Conservation (phyloP, 2,113 vertebrate genomes). For the Petromus typicus region DNA sequence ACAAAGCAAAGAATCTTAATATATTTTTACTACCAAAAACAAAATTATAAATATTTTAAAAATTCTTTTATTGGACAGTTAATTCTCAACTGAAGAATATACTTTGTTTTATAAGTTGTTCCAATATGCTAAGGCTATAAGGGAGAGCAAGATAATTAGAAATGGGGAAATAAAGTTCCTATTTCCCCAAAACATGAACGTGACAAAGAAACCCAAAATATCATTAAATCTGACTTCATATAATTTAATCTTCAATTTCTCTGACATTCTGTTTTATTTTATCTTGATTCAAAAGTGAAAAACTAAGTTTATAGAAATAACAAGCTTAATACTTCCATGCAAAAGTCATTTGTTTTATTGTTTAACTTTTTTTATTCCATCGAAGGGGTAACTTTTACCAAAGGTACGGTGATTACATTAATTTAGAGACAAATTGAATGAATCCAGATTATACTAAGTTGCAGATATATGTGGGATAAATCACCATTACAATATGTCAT, state of each 20-base stretch:
- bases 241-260: slow-evolving; percentile 34
- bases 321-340: not conserved
- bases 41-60: slow-evolving; percentile 44
- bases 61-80: not conserved
- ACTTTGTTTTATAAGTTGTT: slow-evolving; percentile 12
- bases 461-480: not conserved
- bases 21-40: not conserved
- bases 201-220: not conserved
- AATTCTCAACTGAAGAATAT: not conserved
- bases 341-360: not conserved
- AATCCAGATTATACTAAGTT: not conserved
- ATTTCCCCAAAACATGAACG: not conserved
- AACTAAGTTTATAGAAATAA: not conserved
- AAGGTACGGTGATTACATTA: not conserved
- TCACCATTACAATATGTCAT: not conserved
- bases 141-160: not conserved
- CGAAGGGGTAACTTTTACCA: slow-evolving; percentile 1
- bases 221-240: not conserved
- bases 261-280: not conserved
- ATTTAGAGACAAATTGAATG: slow-evolving; percentile 31
- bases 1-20: slow-evolving; percentile 1
- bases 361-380: not conserved
- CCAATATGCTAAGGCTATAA: not conserved
- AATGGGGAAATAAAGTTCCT: not conserved
- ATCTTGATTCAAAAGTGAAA: not conserved